phyloP scores from a whole-genome alignment of 2,113 vertebrate species.

The Ranitomeya variabilis region DNA sequence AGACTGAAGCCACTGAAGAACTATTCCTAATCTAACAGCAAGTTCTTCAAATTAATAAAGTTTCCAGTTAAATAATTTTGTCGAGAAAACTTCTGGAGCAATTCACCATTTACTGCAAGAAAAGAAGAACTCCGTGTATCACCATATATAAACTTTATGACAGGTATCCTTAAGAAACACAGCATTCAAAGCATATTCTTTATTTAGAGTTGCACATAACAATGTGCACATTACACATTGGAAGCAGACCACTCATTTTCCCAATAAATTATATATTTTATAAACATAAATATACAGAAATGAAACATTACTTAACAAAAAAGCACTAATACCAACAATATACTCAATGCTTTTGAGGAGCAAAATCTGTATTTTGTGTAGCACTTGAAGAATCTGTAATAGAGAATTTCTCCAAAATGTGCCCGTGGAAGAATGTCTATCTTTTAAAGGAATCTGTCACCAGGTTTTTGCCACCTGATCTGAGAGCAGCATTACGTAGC shows the following conservation, averaged over 20 bases:
- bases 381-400: not conserved
- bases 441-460: too few relatives aligned
- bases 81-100: not conserved
- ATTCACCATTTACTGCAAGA: not conserved
- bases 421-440: not conserved
- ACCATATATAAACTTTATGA: not conserved
- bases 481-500: too few relatives aligned
- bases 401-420: not conserved
- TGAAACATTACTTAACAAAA: not conserved
- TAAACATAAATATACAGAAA: not conserved
- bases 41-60: too few relatives aligned
- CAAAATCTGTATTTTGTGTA: not conserved
- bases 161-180: not conserved
- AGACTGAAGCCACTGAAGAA: too few relatives aligned
- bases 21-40: too few relatives aligned
- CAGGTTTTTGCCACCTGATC: too few relatives aligned
- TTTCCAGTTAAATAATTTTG: not conserved
- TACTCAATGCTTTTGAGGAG: not conserved
- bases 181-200: not conserved
- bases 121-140: not conserved
- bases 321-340: not conserved
- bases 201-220: not conserved
- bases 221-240: not conserved
- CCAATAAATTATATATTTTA: constrained; percentile 17
- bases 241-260: not conserved